A percentile compares a stretch with the other conserved stretches of the same genome.
Evolutionary conservation across 1,140 invertebrate species (phyloP).

Genomic region (Cephus cinctus): DNA sequence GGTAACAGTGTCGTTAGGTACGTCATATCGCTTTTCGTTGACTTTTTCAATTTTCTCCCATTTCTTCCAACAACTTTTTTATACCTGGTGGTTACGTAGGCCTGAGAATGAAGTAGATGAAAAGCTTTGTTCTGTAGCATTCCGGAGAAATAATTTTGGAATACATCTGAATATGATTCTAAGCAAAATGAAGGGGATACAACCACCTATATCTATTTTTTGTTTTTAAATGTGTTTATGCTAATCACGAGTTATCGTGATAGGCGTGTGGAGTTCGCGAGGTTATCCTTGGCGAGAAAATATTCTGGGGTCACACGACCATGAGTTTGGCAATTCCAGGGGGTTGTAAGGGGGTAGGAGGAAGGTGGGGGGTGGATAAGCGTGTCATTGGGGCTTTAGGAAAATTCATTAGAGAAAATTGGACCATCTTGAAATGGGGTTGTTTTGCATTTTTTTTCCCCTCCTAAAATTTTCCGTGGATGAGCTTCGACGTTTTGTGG

Average conservation of each 20-base stretch:
- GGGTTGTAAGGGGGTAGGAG: no score
- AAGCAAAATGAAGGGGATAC: background rate
- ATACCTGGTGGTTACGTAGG: background rate
- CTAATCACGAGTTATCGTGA: conserved; percentile 17
- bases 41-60: background rate
- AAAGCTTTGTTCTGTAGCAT: conserved; percentile 14
- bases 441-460: no score
- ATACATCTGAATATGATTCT: conserved; percentile 38
- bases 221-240: conserved; percentile 23
- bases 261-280: conserved; percentile 24
- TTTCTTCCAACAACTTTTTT: background rate
- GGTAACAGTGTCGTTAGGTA: background rate
- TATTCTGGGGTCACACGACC: no score
- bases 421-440: no score
- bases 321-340: no score
- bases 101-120: background rate
- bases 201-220: background rate
- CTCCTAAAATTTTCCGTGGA: no score
- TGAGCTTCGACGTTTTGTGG: no score
- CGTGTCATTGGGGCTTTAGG: no score
- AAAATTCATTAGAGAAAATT: no score
- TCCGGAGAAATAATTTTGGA: conserved; percentile 16
- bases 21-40: background rate
- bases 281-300: no score
- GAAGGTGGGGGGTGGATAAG: no score